Evolutionary conservation across 2,113 vertebrate species (phyloP).

Genomic region (Salvelinus sp.): DNA sequence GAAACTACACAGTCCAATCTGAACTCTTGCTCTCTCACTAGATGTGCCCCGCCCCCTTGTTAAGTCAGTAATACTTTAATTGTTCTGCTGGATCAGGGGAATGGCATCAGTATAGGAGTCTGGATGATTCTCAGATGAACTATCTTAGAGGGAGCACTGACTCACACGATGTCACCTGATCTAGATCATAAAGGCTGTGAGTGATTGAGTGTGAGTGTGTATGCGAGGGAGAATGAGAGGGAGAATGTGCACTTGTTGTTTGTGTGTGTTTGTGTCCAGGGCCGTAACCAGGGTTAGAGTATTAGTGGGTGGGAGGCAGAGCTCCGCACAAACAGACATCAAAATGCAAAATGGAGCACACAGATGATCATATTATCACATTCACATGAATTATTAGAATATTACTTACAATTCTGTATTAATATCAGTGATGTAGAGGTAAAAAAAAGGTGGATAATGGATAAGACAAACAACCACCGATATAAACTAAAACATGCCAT

Average conservation of each 20-base stretch:
- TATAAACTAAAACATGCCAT: no score
- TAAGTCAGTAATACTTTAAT: constrained; percentile 17
- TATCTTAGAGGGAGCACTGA: constrained; percentile 10
- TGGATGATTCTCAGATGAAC: constrained; percentile 26
- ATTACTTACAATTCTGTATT: no score
- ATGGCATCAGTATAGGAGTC: not conserved
- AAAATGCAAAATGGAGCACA: not conserved
- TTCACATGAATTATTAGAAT: no score
- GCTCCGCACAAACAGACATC: no score
- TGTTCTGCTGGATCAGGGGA: constrained; percentile 15
- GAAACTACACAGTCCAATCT: constrained; percentile 10
- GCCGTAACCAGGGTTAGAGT: no score
- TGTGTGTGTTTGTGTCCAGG: not conserved
- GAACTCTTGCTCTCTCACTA: not conserved
- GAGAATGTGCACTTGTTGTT: not conserved
- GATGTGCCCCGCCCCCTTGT: not conserved
- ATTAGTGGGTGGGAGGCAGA: not conserved
- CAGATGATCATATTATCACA: no score
- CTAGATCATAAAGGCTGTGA: not conserved
- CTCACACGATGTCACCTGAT: constrained; percentile 10
- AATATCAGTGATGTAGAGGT: constrained; percentile 8
- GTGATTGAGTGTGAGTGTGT: constrained; percentile 9
- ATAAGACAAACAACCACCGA: no score
- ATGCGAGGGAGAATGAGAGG: not conserved
- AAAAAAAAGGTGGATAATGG: constrained; percentile 9